Evolutionary conservation across 2,888 invertebrate species (phyloP).

Genomic region (Acleris laterana): DNA sequence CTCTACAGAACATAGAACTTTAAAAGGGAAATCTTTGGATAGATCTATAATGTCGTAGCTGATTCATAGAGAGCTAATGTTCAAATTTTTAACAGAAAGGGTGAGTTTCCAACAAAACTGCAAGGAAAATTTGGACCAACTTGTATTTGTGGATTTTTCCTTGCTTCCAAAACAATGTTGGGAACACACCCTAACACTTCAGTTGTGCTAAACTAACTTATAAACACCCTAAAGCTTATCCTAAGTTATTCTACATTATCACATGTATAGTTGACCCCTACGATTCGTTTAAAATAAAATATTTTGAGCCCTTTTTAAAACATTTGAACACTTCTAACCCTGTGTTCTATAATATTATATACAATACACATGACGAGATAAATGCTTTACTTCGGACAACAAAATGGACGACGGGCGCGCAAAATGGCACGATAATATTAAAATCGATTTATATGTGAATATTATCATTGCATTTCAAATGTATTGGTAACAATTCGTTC

Average conservation of each 20-base stretch:
- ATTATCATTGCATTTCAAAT: slow-evolving; percentile 17
- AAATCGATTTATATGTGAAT: slow-evolving; percentile 1
- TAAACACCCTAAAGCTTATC: slow-evolving; percentile 21
- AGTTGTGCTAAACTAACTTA: slow-evolving; percentile 1
- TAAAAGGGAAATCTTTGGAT: too few species aligned
- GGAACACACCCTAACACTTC: neutral
- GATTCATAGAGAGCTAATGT: slow-evolving; percentile 11
- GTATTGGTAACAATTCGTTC: slow-evolving; percentile 25
- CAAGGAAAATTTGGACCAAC: too few species aligned
- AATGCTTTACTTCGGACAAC: slow-evolving; percentile 41
- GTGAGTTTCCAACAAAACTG: too few species aligned
- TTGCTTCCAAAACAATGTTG: too few species aligned
- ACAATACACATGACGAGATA: slow-evolving; percentile 30
- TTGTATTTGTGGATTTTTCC: too few species aligned
- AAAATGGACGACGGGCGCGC: slow-evolving; percentile 43
- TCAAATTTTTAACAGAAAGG: too few species aligned
- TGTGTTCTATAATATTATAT: slow-evolving; percentile 52
- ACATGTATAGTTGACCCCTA: slow-evolving; percentile 34
- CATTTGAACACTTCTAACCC: slow-evolving; percentile 64
- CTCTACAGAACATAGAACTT: too few species aligned
- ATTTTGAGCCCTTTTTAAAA: slow-evolving; percentile 31
- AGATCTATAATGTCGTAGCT: neutral
- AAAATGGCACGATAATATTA: slow-evolving; percentile 18
- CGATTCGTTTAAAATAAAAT: slow-evolving; percentile 28
- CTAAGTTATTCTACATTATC: slow-evolving; percentile 34